phyloP scores from a whole-genome alignment of 2,113 vertebrate species.

The Tauraco erythrolophus region DNA sequence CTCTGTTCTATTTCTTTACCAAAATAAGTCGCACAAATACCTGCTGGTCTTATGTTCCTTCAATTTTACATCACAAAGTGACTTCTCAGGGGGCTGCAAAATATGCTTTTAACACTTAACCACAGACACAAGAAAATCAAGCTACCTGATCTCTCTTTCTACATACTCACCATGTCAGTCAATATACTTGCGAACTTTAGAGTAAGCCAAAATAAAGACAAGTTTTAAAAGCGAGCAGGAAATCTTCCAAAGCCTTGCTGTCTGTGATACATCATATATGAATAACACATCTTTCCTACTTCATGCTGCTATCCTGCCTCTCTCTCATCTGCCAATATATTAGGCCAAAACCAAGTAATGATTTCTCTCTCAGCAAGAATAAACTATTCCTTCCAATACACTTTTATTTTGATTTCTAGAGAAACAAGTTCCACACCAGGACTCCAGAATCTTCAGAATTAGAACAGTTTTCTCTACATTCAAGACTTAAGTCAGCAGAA shows the following conservation, averaged over 20 bases:
- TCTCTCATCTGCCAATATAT: not conserved
- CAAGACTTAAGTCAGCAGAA: not conserved
- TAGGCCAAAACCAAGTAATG: not conserved
- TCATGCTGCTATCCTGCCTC: not conserved
- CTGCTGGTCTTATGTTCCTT: slow-evolving; percentile 19
- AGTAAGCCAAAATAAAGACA: not conserved
- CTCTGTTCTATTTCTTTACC: not conserved
- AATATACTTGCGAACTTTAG: not conserved
- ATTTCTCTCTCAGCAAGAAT: slow-evolving; percentile 23
- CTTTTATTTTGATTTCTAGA: slow-evolving; percentile 38
- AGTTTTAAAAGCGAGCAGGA: not conserved
- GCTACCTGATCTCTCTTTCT: not conserved
- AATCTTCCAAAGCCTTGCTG: not conserved
- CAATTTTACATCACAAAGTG: not conserved
- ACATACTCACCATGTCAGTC: not conserved
- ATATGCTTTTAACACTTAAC: not conserved
- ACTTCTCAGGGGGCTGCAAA: not conserved
- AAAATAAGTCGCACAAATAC: not conserved
- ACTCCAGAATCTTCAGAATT: not conserved
- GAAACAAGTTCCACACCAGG: slow-evolving; percentile 16
- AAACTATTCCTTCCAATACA: slow-evolving; percentile 1
- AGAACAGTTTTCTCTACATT: not conserved
- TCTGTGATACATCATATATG: not conserved
- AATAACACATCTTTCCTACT: not conserved
- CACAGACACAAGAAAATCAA: not conserved